These are phyloP conservation scores for Sorex maritimensis DNA, from an alignment of 2,797 vertebrate genomes.

Conservation along the genomic window DNA sequence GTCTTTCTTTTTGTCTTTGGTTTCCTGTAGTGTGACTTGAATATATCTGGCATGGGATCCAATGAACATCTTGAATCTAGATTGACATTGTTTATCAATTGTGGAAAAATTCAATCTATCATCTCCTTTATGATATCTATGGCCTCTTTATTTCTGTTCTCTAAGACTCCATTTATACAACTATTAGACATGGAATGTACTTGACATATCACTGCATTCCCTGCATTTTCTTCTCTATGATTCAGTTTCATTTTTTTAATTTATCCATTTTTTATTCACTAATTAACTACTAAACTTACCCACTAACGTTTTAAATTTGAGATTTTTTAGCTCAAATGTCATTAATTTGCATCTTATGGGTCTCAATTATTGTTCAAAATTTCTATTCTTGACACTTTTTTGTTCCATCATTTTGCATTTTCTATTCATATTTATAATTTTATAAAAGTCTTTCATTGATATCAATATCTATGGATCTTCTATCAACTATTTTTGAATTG, in stretches of 20 bases:
- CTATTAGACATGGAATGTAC: fast-evolving
- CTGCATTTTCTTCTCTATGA: conserved; percentile 1
- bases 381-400: not conserved
- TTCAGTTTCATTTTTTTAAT: not conserved
- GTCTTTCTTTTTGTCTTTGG: not conserved
- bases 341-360: not conserved
- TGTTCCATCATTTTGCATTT: not conserved
- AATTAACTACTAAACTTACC: not conserved
- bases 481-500: not conserved
- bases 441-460: not conserved
- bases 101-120: not conserved
- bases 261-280: not conserved
- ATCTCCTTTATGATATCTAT: not conserved
- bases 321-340: not conserved
- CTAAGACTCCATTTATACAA: not conserved
- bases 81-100: not conserved
- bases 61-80: not conserved
- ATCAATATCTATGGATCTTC: not conserved
- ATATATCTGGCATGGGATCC: not conserved
- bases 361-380: not conserved
- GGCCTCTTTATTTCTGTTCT: not conserved
- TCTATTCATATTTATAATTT: not conserved
- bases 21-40: not conserved
- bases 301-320: not conserved
- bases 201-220: not conserved